Percentiles rank a stretch among this genome's conserved stretches.
phyloP scores from a whole-genome alignment of 2,888 invertebrate genomes.

The Papilio gigon region DNA sequence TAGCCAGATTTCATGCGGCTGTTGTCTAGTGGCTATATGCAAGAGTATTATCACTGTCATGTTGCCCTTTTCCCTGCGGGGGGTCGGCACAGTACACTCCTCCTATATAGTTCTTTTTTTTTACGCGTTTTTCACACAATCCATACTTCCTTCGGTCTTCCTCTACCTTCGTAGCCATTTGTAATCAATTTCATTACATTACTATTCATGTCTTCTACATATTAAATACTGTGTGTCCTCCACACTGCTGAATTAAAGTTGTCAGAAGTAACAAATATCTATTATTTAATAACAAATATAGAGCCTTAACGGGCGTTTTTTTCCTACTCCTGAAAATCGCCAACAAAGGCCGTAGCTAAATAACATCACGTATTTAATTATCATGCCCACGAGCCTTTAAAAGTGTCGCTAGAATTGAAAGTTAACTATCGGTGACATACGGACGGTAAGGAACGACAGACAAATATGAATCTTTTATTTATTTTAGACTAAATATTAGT shows the following conservation, averaged over 20 bases:
- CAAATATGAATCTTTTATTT: too few species aligned
- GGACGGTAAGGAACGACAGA: constrained; percentile 26
- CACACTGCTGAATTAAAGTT: too few species aligned
- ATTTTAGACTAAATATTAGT: neutral
- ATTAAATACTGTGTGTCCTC: too few species aligned
- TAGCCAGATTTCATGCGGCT: neutral
- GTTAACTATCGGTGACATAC: constrained; percentile 60
- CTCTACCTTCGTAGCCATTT: too few species aligned
- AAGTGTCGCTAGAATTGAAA: constrained; percentile 58
- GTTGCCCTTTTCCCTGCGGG: neutral
- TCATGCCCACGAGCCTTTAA: constrained; percentile 42
- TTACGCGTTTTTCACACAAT: too few species aligned
- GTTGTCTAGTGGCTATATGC: neutral
- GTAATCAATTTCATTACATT: too few species aligned
- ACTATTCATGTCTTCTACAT: too few species aligned
- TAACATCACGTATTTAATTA: constrained; percentile 80
- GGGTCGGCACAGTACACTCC: too few species aligned
- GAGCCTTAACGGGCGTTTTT: constrained; percentile 40
- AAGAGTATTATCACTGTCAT: neutral
- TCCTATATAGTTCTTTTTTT: too few species aligned
- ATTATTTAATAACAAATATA: constrained; percentile 27
- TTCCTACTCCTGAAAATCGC: constrained; percentile 66
- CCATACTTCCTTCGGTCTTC: too few species aligned
- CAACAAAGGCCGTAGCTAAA: constrained; percentile 63
- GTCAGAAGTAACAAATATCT: neutral